These are phyloP conservation scores for Dexiosoma caninum DNA, from an alignment of 2,888 invertebrate species.

Conservation along the genomic window DNA sequence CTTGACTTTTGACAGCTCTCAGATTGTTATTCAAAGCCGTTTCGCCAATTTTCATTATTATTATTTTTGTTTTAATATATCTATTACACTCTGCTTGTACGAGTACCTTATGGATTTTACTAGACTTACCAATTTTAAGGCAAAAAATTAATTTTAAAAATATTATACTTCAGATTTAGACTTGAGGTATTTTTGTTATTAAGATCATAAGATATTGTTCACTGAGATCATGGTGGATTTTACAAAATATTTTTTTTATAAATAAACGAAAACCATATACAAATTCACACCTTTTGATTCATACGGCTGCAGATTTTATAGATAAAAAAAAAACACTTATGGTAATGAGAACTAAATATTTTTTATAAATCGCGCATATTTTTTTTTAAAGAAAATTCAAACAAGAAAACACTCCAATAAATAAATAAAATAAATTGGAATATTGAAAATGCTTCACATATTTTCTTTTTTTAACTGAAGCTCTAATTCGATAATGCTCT, in stretches of 20 bases:
- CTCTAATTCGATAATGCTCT: not conserved
- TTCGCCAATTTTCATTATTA: too few species aligned
- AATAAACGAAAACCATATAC: constrained; percentile 14
- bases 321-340: not conserved
- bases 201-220: not conserved
- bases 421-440: not conserved
- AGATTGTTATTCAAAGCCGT: too few species aligned
- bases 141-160: not conserved
- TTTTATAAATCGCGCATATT: not conserved
- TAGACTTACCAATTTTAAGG: not conserved
- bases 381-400: not conserved
- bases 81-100: too few species aligned
- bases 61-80: too few species aligned
- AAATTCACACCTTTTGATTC: constrained; percentile 41
- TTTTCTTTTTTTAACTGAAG: constrained; percentile 10
- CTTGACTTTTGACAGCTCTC: too few species aligned
- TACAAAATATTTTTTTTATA: not conserved
- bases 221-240: constrained; percentile 35
- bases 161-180: not conserved
- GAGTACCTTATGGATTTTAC: too few species aligned
- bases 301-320: not conserved
- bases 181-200: not conserved
- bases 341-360: not conserved
- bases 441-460: constrained; percentile 14
- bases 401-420: not conserved